phyloP scores from a whole-genome alignment of 2,113 vertebrate genomes.

The Triplophysa dalaica region DNA sequence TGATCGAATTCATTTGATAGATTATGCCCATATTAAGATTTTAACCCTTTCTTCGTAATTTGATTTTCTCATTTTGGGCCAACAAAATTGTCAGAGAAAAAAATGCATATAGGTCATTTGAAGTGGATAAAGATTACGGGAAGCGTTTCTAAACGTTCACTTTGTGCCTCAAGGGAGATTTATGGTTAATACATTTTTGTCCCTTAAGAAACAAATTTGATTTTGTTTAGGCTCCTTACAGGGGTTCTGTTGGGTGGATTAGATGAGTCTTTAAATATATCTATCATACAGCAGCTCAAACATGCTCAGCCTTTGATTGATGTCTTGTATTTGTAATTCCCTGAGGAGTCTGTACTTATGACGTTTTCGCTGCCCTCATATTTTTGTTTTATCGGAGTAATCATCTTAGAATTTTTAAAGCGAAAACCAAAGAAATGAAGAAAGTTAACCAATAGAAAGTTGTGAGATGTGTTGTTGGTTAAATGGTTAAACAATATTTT shows the following conservation, averaged over 20 bases:
- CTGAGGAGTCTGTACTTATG: constrained; percentile 57
- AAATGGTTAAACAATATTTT: constrained; percentile 46
- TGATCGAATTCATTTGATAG: constrained; percentile 65
- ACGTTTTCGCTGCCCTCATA: constrained; percentile 62
- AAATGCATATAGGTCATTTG: constrained; percentile 80
- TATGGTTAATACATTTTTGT: constrained; percentile 72
- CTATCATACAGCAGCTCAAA: constrained; percentile 67
- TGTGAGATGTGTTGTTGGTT: constrained; percentile 52
- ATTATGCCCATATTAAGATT: constrained; percentile 65
- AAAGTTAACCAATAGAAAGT: constrained; percentile 64
- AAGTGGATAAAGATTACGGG: constrained; percentile 79
- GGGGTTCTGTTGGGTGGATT: constrained; percentile 73
- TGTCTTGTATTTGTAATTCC: constrained; percentile 63
- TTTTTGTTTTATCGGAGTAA: constrained; percentile 67
- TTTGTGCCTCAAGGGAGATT: constrained; percentile 75
- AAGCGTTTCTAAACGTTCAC: constrained; percentile 76
- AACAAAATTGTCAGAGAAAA: constrained; percentile 34
- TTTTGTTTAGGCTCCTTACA: constrained; percentile 73
- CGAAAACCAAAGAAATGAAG: constrained; percentile 62
- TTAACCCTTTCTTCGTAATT: constrained; percentile 59
- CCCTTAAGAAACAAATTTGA: constrained; percentile 79
- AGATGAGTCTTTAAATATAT: constrained; percentile 76
- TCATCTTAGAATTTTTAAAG: constrained; percentile 74
- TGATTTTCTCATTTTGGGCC: constrained; percentile 57
- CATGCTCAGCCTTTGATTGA: constrained; percentile 65